Evolutionary conservation across 2,797 vertebrate species (phyloP).

Genomic region (Phalloptychus januarius): DNA sequence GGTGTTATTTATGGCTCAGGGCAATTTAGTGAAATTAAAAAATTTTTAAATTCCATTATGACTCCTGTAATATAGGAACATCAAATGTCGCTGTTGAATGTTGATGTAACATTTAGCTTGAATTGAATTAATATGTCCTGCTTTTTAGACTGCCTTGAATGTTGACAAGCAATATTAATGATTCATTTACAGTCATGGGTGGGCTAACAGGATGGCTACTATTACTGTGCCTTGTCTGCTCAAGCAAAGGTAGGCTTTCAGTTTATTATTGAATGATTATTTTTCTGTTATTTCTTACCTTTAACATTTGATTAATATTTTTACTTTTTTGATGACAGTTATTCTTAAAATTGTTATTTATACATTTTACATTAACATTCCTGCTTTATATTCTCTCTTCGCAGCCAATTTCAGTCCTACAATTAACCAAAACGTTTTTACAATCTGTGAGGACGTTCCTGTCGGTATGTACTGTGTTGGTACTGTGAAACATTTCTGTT

Average conservation of each 20-base stretch:
- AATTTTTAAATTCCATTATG: too few species aligned
- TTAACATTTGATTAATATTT: background rate
- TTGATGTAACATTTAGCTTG: background rate
- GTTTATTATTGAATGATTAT: background rate
- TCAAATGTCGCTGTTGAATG: background rate
- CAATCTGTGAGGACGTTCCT: slow-evolving; percentile 52
- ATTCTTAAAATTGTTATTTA: background rate
- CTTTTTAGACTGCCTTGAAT: background rate
- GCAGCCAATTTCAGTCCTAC: slow-evolving; percentile 55
- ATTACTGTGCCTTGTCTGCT: slow-evolving; percentile 58
- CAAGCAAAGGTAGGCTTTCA: slow-evolving; percentile 60
- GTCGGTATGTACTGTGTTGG: slow-evolving; percentile 35
- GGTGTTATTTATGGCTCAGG: background rate
- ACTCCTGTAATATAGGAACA: background rate
- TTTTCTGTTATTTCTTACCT: background rate
- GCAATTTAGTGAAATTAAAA: too few species aligned
- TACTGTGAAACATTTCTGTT: background rate
- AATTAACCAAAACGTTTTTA: rapidly evolving
- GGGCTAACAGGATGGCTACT: slow-evolving; percentile 42
- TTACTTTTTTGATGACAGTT: background rate
- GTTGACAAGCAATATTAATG: background rate
- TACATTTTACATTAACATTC: background rate
- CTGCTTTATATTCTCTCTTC: slow-evolving; percentile 21
- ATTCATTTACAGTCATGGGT: slow-evolving; percentile 54
- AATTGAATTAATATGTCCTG: background rate